These are phyloP conservation scores for Myripristis murdjan DNA, from an alignment of 2,797 vertebrate species.

Conservation along the genomic window DNA sequence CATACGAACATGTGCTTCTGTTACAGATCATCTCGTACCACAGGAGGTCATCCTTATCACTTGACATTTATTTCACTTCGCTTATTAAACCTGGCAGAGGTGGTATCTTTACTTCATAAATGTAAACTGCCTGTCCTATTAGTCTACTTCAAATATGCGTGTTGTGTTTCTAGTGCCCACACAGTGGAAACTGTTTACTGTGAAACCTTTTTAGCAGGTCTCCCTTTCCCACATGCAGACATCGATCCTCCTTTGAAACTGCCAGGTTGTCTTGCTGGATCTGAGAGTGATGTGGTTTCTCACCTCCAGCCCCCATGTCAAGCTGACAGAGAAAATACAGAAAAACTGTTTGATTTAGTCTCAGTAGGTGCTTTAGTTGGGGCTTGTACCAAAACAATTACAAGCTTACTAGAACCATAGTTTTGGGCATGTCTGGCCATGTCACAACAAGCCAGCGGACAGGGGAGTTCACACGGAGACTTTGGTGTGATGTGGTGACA, in stretches of 20 bases:
- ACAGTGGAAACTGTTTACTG: constrained; percentile 22
- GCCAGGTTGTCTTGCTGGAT: constrained; percentile 8
- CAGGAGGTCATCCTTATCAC: constrained; percentile 40
- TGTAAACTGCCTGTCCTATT: not conserved
- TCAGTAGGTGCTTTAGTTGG: constrained; percentile 63
- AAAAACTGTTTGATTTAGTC: constrained; percentile 63
- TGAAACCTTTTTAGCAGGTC: constrained; percentile 50
- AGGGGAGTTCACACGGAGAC: too few species aligned
- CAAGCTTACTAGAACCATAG: constrained; percentile 40
- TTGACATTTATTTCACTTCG: constrained; percentile 50
- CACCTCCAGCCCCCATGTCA: constrained; percentile 42
- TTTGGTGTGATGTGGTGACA: too few species aligned
- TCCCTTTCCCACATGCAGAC: constrained; percentile 47
- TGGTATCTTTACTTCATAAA: not conserved
- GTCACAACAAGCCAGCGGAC: not conserved
- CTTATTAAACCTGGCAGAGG: not conserved
- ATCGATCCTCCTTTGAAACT: constrained; percentile 41
- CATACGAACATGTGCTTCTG: constrained; percentile 38
- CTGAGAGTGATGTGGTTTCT: not conserved
- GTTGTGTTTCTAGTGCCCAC: constrained; percentile 13
- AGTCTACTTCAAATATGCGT: constrained; percentile 1
- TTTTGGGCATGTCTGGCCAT: constrained; percentile 28
- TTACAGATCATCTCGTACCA: constrained; percentile 52
- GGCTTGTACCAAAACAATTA: constrained; percentile 51
- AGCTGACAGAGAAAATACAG: constrained; percentile 37